Percentiles rank a stretch among this genome's conserved stretches.
Evolutionary conservation across 2,888 invertebrate genomes (phyloP).

Genomic region (Erpobdella octoculata): DNA sequence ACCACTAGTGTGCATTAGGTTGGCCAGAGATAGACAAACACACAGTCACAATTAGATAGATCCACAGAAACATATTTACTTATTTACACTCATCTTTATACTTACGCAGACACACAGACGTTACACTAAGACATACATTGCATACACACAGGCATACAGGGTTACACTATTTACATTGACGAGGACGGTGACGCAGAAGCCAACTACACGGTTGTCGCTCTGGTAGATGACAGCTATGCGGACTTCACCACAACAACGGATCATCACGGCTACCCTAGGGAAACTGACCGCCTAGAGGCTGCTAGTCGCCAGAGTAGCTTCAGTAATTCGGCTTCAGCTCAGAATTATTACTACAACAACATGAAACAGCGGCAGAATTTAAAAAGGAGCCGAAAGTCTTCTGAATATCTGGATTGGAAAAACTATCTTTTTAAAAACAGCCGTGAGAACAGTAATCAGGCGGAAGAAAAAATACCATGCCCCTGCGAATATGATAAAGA

Average conservation of each 20-base stretch:
- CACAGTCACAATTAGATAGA: too few relatives aligned
- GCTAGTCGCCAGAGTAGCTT: too few relatives aligned
- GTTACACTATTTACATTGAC: conserved; percentile 46
- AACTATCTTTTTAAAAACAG: not conserved
- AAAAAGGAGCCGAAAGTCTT: not conserved
- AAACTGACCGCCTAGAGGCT: too few relatives aligned
- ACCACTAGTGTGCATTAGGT: too few relatives aligned
- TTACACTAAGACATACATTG: not conserved
- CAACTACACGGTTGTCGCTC: conserved; percentile 58
- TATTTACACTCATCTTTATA: too few relatives aligned
- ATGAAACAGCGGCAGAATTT: too few relatives aligned
- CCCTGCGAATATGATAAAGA: not conserved
- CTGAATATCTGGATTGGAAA: too few relatives aligned
- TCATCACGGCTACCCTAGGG: not conserved
- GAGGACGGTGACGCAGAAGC: conserved; percentile 50
- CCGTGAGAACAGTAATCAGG: not conserved
- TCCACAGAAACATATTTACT: too few relatives aligned
- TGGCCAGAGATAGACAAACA: too few relatives aligned
- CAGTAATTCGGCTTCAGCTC: not conserved
- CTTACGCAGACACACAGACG: too few relatives aligned
- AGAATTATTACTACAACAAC: not conserved
- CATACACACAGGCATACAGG: conserved; percentile 45
- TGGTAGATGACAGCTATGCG: conserved; percentile 46
- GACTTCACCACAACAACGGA: not conserved
- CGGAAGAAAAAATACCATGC: not conserved